Evolutionary conservation across 2,888 invertebrate genomes (phyloP).

Genomic region (Branchellion lobata): DNA sequence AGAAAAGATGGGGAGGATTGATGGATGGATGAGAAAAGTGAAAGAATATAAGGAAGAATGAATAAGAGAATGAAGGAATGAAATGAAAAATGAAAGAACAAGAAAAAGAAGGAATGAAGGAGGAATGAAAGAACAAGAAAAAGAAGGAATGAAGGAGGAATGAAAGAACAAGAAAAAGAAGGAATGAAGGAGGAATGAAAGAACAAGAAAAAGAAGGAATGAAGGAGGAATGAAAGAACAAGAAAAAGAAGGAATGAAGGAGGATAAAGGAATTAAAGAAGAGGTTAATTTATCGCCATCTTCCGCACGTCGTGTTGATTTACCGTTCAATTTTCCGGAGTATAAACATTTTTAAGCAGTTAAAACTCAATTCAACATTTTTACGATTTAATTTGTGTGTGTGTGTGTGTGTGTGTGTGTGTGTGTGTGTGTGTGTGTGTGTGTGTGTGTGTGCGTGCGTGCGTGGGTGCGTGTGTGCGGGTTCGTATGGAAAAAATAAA

Average conservation of each 20-base stretch:
- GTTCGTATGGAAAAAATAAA: neutral
- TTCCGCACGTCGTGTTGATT: no score
- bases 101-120: neutral
- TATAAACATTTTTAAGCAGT: no score
- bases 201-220: neutral
- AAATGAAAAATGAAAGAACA: neutral
- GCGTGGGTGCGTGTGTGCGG: slow-evolving; percentile 4
- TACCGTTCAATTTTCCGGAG: no score
- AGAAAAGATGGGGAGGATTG: no score
- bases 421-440: slow-evolving; percentile 23
- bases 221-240: neutral
- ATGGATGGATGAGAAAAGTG: no score
- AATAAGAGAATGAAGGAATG: neutral
- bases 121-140: neutral
- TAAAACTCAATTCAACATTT: no score
- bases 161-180: no score
- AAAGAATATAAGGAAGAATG: neutral
- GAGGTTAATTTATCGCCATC: no score
- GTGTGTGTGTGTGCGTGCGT: slow-evolving; percentile 6
- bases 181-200: no score
- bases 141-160: no score
- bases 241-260: neutral
- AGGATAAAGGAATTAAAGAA: neutral
- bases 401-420: slow-evolving; percentile 17
- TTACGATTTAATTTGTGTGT: neutral